phyloP scores from a whole-genome alignment of 1,140 invertebrate species.

The Lasaia peninsularis region DNA sequence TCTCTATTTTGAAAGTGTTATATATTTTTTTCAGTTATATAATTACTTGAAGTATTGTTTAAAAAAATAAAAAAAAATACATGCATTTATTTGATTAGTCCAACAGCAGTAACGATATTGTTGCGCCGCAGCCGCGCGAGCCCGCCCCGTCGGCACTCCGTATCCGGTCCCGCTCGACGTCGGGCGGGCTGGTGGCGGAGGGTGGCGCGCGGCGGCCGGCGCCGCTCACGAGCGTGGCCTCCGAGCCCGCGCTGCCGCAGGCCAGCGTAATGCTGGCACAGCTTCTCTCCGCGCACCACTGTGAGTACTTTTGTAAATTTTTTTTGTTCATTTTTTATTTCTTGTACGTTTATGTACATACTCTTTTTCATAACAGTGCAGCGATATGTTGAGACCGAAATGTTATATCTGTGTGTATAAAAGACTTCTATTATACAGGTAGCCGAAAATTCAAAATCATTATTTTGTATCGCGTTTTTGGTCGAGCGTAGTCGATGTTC shows the following conservation, averaged over 20 bases:
- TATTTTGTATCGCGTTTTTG: no score
- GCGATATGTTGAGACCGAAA: no score
- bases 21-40: no score
- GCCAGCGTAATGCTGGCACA: constrained; percentile 72
- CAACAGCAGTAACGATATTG: background rate
- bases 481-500: no score
- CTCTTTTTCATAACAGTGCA: no score
- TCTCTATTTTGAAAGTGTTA: no score
- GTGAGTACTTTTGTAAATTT: constrained; percentile 47
- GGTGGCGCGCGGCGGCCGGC: constrained; percentile 29
- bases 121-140: constrained; percentile 40
- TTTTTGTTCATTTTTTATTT: no score
- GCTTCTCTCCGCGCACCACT: constrained; percentile 63
- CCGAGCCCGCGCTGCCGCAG: constrained; percentile 69
- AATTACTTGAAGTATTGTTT: no score
- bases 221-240: constrained; percentile 66
- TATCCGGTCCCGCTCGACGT: constrained; percentile 58
- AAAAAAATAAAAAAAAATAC: background rate
- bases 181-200: constrained; percentile 33
- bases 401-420: no score
- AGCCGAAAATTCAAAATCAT: no score
- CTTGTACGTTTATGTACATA: background rate
- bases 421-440: no score
- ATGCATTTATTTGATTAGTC: no score
- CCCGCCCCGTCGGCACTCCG: constrained; percentile 39